Evolutionary conservation across 2,888 invertebrate genomes (phyloP).

Genomic region (Endotricha flammealis): DNA sequence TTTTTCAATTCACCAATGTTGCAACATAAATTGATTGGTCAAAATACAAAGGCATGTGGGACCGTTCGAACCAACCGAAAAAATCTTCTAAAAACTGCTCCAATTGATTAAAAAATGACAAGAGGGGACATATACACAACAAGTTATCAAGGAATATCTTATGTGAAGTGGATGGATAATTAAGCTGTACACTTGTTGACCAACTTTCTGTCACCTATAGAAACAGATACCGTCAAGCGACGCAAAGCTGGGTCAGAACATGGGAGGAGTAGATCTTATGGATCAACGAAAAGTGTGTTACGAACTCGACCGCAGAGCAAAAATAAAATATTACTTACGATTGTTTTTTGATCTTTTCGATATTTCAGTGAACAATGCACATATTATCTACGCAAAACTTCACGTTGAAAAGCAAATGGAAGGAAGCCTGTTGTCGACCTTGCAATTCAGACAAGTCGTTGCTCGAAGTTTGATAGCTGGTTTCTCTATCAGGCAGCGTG

Average conservation of each 20-base stretch:
- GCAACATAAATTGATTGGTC: conserved; percentile 8
- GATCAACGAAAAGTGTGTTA: conserved; percentile 19
- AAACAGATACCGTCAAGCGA: conserved; percentile 1
- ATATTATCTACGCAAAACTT: not conserved
- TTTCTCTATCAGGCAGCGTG: too few species aligned
- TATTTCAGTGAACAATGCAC: conserved; percentile 2
- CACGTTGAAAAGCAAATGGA: not conserved
- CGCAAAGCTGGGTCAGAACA: conserved; percentile 10
- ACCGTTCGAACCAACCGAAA: conserved; percentile 4
- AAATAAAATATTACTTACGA: conserved; percentile 17
- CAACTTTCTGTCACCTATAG: conserved; percentile 27
- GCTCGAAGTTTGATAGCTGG: too few species aligned
- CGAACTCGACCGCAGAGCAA: conserved; percentile 14
- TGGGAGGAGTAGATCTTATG: conserved; percentile 31
- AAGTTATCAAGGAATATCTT: conserved; percentile 12
- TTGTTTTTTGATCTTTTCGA: conserved; percentile 10
- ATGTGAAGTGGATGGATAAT: conserved; percentile 30
- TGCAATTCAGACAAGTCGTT: too few species aligned
- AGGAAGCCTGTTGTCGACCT: not conserved
- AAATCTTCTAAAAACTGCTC: conserved; percentile 3
- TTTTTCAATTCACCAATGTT: conserved; percentile 16
- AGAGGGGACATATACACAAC: conserved; percentile 4
- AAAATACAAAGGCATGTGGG: conserved; percentile 7
- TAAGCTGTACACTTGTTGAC: conserved; percentile 28
- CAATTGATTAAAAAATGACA: conserved; percentile 4